Percentiles rank a stretch among this genome's conserved stretches.
phyloP scores from a whole-genome alignment of 2,888 invertebrate genomes.

The Tholera decimalis region DNA sequence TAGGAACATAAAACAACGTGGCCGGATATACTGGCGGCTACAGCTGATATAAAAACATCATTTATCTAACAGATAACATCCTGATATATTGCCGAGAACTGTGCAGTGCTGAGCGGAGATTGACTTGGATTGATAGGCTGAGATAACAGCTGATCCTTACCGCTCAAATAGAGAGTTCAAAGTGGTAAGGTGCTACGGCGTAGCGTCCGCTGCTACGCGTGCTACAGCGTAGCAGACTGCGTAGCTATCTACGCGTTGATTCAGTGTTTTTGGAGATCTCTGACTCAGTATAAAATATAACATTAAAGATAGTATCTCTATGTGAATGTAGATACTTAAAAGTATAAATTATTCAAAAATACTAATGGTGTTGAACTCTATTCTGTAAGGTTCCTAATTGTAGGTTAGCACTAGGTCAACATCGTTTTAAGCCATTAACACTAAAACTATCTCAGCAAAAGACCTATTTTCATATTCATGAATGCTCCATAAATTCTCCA shows the following conservation, averaged over 20 bases:
- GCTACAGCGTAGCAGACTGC: constrained; percentile 36
- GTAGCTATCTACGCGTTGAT: neutral
- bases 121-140: constrained; percentile 48
- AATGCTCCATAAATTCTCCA: constrained; percentile 19
- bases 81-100: constrained; percentile 47
- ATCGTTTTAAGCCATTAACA: constrained; percentile 16
- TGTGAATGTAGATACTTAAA: too few species aligned
- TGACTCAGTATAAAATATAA: too few species aligned
- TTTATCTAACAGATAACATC: constrained; percentile 62
- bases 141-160: constrained; percentile 27
- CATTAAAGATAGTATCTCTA: too few species aligned
- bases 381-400: neutral
- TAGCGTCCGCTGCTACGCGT: constrained; percentile 25
- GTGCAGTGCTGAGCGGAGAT: constrained; percentile 47
- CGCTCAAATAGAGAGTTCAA: constrained; percentile 17
- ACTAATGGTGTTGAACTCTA: neutral
- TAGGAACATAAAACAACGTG: constrained; percentile 48
- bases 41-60: constrained; percentile 61
- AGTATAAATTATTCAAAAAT: neutral
- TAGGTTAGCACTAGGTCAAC: constrained; percentile 6
- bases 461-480: constrained; percentile 31
- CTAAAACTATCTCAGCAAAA: constrained; percentile 24
- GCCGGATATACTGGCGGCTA: constrained; percentile 41
- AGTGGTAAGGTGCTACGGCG: constrained; percentile 34
- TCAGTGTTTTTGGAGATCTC: neutral